A percentile compares a stretch with the other conserved stretches of the same genome.
These are phyloP conservation scores for Maniola jurtina DNA, from an alignment of 1,140 invertebrate genomes.

Conservation along the genomic window DNA sequence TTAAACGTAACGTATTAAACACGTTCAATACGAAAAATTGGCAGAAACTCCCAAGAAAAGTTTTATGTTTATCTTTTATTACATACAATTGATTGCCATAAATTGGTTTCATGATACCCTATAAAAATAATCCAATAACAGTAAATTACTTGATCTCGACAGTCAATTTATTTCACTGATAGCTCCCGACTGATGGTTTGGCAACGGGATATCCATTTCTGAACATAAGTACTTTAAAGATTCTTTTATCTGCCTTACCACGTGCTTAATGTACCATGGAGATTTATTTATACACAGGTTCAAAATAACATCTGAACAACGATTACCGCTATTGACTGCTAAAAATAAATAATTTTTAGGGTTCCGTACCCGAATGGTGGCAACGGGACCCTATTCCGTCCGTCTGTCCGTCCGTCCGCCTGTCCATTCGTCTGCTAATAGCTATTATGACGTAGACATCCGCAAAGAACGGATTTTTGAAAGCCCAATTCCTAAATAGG, in stretches of 20 bases:
- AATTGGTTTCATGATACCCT: not conserved
- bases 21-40: not conserved
- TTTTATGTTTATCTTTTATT: too few relatives aligned
- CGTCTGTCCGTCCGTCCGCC: too few relatives aligned
- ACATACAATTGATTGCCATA: not conserved
- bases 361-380: too few relatives aligned
- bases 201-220: conserved; percentile 3
- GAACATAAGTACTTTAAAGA: conserved; percentile 1
- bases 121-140: not conserved
- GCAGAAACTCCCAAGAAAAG: not conserved
- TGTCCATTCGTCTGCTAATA: too few relatives aligned
- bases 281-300: not conserved
- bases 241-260: not conserved
- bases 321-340: not conserved
- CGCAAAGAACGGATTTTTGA: too few relatives aligned
- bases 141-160: not conserved
- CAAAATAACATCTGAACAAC: not conserved
- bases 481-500: too few relatives aligned
- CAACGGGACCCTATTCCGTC: too few relatives aligned
- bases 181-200: not conserved
- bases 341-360: not conserved
- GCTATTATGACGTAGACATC: too few relatives aligned
- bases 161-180: conserved; percentile 1
- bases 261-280: not conserved
- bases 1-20: too few relatives aligned